Percentiles rank a stretch among this genome's conserved stretches.
These are phyloP conservation scores for Platyura marginata DNA, from an alignment of 1,140 invertebrate genomes.

Conservation along the genomic window DNA sequence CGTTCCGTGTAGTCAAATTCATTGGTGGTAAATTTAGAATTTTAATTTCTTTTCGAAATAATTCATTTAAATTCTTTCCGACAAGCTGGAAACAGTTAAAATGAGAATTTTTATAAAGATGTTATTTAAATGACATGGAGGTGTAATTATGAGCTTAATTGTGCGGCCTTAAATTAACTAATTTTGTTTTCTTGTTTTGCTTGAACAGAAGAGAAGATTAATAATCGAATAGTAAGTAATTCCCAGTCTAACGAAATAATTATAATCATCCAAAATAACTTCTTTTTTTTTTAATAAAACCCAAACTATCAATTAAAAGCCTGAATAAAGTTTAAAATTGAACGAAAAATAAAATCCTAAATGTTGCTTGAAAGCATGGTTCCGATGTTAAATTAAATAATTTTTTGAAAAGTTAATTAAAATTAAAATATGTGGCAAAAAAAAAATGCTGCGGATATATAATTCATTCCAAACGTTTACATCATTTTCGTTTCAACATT, in stretches of 20 bases:
- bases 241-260: not conserved
- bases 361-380: too few relatives aligned
- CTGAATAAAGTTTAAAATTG: too few relatives aligned
- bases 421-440: too few relatives aligned
- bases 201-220: not conserved
- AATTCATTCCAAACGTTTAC: not conserved
- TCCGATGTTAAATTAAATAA: too few relatives aligned
- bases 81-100: constrained; percentile 36
- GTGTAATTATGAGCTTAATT: constrained; percentile 1
- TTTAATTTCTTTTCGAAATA: constrained; percentile 70
- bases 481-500: not conserved
- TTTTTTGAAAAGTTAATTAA: too few relatives aligned
- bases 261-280: not conserved
- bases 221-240: not conserved
- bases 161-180: constrained; percentile 5
- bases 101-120: not conserved
- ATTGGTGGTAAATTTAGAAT: constrained; percentile 61
- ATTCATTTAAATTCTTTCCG: constrained; percentile 59
- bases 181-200: constrained; percentile 2
- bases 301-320: too few relatives aligned
- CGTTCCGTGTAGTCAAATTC: constrained; percentile 22
- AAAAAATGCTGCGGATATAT: too few relatives aligned
- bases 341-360: too few relatives aligned
- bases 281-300: not conserved
- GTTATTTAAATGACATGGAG: not conserved